These are phyloP conservation scores for Ditylenchus dipsaci DNA, from an alignment of 1,140 invertebrate genomes.

Conservation along the genomic window DNA sequence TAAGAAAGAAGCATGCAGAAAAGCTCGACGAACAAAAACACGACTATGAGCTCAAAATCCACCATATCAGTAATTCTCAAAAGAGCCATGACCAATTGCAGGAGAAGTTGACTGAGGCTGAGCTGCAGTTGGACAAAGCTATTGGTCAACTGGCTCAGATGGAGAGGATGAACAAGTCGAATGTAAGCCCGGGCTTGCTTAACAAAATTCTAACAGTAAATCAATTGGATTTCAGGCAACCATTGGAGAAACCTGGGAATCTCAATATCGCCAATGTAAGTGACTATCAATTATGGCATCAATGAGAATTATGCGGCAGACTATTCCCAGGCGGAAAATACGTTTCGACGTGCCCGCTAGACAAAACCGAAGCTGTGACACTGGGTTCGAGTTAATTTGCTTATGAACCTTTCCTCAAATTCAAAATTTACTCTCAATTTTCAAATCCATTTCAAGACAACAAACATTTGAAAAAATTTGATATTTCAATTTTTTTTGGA, in stretches of 20 bases:
- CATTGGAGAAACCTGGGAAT: conserved; percentile 47
- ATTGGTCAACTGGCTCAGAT: conserved; percentile 33
- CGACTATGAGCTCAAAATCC: conserved; percentile 17
- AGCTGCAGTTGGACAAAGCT: conserved; percentile 39
- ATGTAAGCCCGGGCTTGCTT: conserved; percentile 12
- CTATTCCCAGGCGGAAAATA: no score
- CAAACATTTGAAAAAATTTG: no score
- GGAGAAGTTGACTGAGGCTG: conserved; percentile 18
- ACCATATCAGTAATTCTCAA: conserved; percentile 26
- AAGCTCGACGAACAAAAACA: conserved; percentile 22
- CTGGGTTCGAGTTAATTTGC: no score
- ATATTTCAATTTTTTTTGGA: no score
- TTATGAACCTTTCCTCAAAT: no score
- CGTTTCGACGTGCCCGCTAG: no score
- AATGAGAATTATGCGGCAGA: no score
- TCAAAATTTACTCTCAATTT: no score
- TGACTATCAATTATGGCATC: no score
- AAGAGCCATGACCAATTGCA: conserved; percentile 27
- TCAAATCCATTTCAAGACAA: no score
- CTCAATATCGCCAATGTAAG: conserved; percentile 29
- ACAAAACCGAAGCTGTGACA: no score
- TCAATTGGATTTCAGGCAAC: conserved; percentile 26
- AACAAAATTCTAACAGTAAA: not conserved
- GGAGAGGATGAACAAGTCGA: conserved; percentile 45
- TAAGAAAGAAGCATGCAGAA: conserved; percentile 42